Percentiles rank a stretch among this genome's conserved stretches.
Conservation (phyloP, 2,888 invertebrate species). For the Cheilosia impressa region DNA sequence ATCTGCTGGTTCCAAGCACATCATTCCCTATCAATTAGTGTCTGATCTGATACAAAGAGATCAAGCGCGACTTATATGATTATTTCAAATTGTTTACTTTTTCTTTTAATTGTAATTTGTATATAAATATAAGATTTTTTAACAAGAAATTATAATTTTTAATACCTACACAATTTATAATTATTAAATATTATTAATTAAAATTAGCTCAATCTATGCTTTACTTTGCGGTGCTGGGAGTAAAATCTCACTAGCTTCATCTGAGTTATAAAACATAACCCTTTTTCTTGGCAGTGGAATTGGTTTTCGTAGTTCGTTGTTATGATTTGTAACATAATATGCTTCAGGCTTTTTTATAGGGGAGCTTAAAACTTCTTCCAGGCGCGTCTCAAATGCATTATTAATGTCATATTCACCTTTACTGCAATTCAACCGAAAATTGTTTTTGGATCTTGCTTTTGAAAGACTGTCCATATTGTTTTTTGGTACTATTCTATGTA, state of each 20-base stretch:
- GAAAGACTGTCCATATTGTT: neutral
- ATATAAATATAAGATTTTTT: slow-evolving; percentile 8
- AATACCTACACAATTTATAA: neutral
- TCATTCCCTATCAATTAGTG: slow-evolving; percentile 91
- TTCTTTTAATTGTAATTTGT: neutral
- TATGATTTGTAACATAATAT: slow-evolving; percentile 35
- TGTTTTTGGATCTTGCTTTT: neutral
- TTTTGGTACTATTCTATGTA: neutral
- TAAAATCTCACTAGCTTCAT: slow-evolving; percentile 45
- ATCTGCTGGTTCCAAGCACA: slow-evolving; percentile 90
- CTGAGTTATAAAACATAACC: slow-evolving; percentile 80
- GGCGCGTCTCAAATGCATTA: slow-evolving; percentile 77
- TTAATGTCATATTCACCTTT: slow-evolving; percentile 9
- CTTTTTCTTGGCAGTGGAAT: slow-evolving; percentile 82
- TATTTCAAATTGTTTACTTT: neutral
- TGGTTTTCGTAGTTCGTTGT: slow-evolving; percentile 74
- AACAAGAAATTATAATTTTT: neutral
- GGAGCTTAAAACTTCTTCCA: slow-evolving; percentile 79
- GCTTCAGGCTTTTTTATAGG: slow-evolving; percentile 76
- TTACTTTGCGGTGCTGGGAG: neutral
- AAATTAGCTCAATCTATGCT: neutral
- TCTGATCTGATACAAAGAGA: slow-evolving; percentile 90
- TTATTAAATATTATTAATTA: too few relatives aligned
- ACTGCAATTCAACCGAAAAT: neutral
- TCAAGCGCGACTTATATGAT: slow-evolving; percentile 88